Evolutionary conservation across 2,797 vertebrate genomes (phyloP), one percentile per base, ranked within the genome.

Genomic region (Pseudochirops corinnae): DNA sequence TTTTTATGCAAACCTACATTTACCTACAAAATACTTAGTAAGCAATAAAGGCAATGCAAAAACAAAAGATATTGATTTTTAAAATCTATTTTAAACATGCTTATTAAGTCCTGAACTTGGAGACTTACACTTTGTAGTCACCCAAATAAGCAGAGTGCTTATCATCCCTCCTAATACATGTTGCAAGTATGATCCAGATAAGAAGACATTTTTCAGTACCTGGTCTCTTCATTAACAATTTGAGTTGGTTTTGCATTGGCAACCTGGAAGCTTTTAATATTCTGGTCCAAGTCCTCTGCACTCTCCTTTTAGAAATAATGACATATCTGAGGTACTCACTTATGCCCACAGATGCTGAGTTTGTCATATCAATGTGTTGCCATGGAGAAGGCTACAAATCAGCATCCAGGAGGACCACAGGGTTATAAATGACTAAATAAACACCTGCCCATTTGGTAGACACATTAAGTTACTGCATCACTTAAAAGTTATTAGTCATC

Each of bases 311-410:
- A 26, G 24, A 91, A 91, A 6, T 46, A n/a, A 93, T 0, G 57
- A 82, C 5, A 18, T 12, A n/a, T 74, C 31, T 56, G 29, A 62
- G 55, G 58, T 95, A 55, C 2, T 55, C 90, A 18, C 55, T 91
- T 91, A 11, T 5, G 12, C 92, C 55, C 31, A 94, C 33, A 93
- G 14, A 58, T 50, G 57, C 91, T 1, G 12, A 55, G 31, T 90
- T 24, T 96, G 62, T 95, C 97, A 94, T 31, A 39, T 29, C 21
- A 1, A 33, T 0, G 26, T 52, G 93, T 93, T 94, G 56, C 94
- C 91, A 55, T 56, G 26, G 74, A 4, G 14, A 95, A 96, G 90
- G 7, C 39, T 96, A 56, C 18, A 92, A 60, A 90, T 82, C 92
- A 74, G 62, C 55, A 92, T 0, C 92, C 50, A 55, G 0, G 0